Evolutionary conservation across 2,888 invertebrate species (phyloP), one percentile per base, ranked within the genome.

Genomic region (Chloromyia formosa): DNA sequence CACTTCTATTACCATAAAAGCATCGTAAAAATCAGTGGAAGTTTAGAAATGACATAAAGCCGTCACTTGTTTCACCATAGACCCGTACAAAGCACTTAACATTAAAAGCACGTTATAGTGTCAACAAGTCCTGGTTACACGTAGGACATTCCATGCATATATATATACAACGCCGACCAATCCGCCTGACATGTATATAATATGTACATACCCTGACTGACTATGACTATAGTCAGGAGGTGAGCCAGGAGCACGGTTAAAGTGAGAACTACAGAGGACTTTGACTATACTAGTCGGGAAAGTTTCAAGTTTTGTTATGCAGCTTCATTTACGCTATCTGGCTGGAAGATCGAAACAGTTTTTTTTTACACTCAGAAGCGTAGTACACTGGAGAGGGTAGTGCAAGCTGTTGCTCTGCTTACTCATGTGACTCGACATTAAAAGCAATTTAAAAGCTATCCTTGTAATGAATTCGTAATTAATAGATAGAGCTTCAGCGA

Each of bases 41-140:
- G 23, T 60, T 60, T 60, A 60, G 60, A 60, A 60, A 23, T 60
- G 60, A 23, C 27, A 60, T 60, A 60, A 60, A 60, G 23, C 22
- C 23, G 60, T 60, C 27, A 60, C 49, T 49, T 49, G 49, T 49
- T 49, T 49, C 49, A 49, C 3, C 49, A n/a, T 49, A 3, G 49
- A 49, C 14, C 49, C 12, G 49, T n/a, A 49, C 49, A 49, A 49
- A 49, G 49, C 16, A 49, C 49, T 49, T n/a, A 49, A 20, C 3
- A 56, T 56, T 56, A 56, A 56, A 56, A 56, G 10, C 16, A 20
- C 56, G 22, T 56, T 56, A 56, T 18, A 10, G 16, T 56, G 56
- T 56, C 56, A 56, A 56, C 56, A 20, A 56, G 56, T 56, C 20
- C 49, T 49, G 12, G 49, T 35, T 35, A 35, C 27, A 7, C 27